phyloP scores from a whole-genome alignment of 2,888 invertebrate species.

The Dioctria rufipes region DNA sequence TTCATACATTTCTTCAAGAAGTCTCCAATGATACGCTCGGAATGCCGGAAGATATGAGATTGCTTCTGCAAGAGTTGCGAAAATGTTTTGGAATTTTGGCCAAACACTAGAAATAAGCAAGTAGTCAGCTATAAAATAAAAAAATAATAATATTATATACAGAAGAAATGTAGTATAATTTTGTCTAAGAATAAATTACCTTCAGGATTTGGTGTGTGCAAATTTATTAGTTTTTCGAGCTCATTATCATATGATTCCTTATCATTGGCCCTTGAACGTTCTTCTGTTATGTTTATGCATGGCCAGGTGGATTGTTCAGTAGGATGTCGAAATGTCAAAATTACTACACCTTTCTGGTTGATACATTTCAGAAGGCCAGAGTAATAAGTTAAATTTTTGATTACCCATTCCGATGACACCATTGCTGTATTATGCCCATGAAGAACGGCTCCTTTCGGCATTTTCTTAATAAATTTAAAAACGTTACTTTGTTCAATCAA shows the following conservation, averaged over 20 bases:
- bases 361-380: constrained; percentile 66
- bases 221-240: constrained; percentile 74
- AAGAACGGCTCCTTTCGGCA: constrained; percentile 75
- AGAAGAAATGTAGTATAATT: not conserved
- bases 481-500: constrained; percentile 74
- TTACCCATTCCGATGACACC: constrained; percentile 73
- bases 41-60: constrained; percentile 74
- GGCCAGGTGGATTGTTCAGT: constrained; percentile 63
- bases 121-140: constrained; percentile 65
- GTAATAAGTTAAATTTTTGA: constrained; percentile 73
- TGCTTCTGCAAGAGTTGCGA: constrained; percentile 71
- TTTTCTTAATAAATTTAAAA: constrained; percentile 73
- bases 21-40: constrained; percentile 73
- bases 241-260: constrained; percentile 72
- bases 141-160: not conserved
- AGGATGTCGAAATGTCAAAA: constrained; percentile 63
- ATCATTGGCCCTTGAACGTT: constrained; percentile 70
- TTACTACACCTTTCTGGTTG: constrained; percentile 60
- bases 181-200: constrained; percentile 61
- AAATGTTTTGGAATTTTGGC: constrained; percentile 73
- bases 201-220: constrained; percentile 74
- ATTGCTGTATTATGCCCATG: constrained; percentile 74
- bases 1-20: constrained; percentile 74
- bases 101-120: constrained; percentile 70
- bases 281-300: constrained; percentile 64